These are phyloP conservation scores for Forficula auricularia DNA, from an alignment of 1,140 invertebrate genomes.

Conservation along the genomic window DNA sequence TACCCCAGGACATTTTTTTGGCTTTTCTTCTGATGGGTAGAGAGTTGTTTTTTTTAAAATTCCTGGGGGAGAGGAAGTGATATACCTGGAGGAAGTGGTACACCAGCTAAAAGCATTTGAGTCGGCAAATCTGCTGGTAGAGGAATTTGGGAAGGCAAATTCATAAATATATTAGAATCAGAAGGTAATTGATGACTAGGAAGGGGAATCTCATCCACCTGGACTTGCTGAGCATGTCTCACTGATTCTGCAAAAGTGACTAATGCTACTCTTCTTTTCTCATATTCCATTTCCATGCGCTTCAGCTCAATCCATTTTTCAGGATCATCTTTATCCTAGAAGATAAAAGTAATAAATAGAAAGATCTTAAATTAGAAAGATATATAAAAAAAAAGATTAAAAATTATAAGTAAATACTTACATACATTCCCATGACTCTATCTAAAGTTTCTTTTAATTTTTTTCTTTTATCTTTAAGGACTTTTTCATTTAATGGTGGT, in stretches of 20 bases:
- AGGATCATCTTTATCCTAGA: constrained; percentile 86
- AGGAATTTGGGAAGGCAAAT: constrained; percentile 55
- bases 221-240: constrained; percentile 81
- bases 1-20: constrained; percentile 62
- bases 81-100: constrained; percentile 15
- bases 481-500: constrained; percentile 88
- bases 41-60: constrained; percentile 60
- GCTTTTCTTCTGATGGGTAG: constrained; percentile 22
- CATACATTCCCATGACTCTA: constrained; percentile 85
- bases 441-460: constrained; percentile 91
- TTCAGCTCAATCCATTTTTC: constrained; percentile 84
- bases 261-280: constrained; percentile 66
- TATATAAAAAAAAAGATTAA: background rate
- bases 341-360: constrained; percentile 15
- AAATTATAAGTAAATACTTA: constrained; percentile 52
- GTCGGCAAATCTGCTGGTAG: constrained; percentile 48
- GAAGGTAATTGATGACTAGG: constrained; percentile 37
- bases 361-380: background rate
- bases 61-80: constrained; percentile 31
- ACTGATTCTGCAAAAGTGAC: constrained; percentile 90
- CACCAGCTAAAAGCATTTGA: constrained; percentile 21
- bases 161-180: constrained; percentile 15
- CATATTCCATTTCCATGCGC: constrained; percentile 81
- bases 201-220: constrained; percentile 91
- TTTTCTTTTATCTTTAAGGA: constrained; percentile 88